Percentiles rank a stretch among this genome's conserved stretches.
These are phyloP conservation scores for Thalassarche chlororhynchos DNA, from an alignment of 2,113 vertebrate genomes.

Conservation along the genomic window DNA sequence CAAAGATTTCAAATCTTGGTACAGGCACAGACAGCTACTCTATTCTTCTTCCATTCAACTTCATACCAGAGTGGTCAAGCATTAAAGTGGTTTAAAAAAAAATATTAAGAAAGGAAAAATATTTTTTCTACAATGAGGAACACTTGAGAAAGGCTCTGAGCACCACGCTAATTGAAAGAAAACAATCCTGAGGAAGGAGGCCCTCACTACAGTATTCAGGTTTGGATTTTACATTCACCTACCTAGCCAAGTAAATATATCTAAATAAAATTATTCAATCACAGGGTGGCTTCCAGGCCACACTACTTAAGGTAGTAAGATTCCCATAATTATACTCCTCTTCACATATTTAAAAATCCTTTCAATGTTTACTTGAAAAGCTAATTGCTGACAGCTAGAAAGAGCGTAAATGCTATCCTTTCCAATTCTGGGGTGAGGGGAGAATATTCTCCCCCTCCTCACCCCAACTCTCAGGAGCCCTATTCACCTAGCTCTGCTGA, in stretches of 20 bases:
- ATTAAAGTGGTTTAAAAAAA: background rate
- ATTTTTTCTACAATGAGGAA: background rate
- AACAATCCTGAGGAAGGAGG: background rate
- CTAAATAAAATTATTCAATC: background rate
- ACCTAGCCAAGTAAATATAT: background rate
- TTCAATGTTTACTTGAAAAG: background rate
- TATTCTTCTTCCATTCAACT: background rate
- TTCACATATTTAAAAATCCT: background rate
- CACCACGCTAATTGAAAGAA: background rate
- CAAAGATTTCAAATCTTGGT: background rate
- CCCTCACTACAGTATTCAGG: background rate
- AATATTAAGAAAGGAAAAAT: background rate
- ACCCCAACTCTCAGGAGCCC: background rate
- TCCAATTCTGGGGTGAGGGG: background rate
- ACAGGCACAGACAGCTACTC: background rate
- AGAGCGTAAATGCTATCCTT: background rate
- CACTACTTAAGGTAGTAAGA: background rate
- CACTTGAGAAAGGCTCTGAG: background rate
- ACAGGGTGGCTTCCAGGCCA: background rate
- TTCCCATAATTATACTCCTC: background rate
- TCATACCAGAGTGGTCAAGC: background rate
- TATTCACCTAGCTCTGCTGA: background rate
- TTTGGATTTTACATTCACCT: background rate
- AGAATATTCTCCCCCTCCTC: background rate
- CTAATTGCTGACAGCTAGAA: background rate